Evolutionary conservation across 2,888 invertebrate species (phyloP).

Genomic region (Agriotes lineatus): DNA sequence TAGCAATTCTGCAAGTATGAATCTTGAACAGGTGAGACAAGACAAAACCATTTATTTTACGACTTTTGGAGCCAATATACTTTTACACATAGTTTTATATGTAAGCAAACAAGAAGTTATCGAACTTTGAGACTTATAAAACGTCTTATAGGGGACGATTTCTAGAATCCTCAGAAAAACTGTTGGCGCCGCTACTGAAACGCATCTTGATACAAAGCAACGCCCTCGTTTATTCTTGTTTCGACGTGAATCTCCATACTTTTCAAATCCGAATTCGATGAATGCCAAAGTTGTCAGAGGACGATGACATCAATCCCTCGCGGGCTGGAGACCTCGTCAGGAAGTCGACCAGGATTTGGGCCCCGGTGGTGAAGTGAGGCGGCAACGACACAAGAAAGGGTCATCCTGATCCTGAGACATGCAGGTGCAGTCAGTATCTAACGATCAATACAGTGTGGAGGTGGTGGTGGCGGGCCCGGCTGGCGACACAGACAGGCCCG

Average conservation of each 20-base stretch:
- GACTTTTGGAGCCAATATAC: too few species aligned
- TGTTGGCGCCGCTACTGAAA: neutral
- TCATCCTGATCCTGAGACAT: slow-evolving; percentile 41
- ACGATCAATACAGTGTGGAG: slow-evolving; percentile 49
- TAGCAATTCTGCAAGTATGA: too few species aligned
- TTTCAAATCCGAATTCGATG: slow-evolving; percentile 13
- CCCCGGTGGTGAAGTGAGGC: neutral
- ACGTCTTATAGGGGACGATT: neutral
- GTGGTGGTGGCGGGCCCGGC: slow-evolving; percentile 47
- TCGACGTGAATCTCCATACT: slow-evolving; percentile 15
- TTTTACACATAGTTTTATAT: too few species aligned
- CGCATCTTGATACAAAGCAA: slow-evolving; percentile 11
- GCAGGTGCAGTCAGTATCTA: slow-evolving; percentile 46
- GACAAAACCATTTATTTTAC: too few species aligned
- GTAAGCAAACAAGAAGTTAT: too few species aligned
- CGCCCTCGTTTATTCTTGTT: slow-evolving; percentile 9
- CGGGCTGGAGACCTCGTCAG: neutral
- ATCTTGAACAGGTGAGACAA: too few species aligned
- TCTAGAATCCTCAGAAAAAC: neutral
- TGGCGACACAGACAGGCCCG: slow-evolving; percentile 45
- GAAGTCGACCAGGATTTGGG: slow-evolving; percentile 11
- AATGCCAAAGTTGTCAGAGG: slow-evolving; percentile 18
- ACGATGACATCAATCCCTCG: slow-evolving; percentile 10
- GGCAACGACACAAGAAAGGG: slow-evolving; percentile 17
- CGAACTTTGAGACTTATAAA: slow-evolving; percentile 1